Evolutionary conservation across 37 sponge, comb jelly and placozoan genomes (phyloP).

Genomic region (Cladorhizidae sp.): DNA sequence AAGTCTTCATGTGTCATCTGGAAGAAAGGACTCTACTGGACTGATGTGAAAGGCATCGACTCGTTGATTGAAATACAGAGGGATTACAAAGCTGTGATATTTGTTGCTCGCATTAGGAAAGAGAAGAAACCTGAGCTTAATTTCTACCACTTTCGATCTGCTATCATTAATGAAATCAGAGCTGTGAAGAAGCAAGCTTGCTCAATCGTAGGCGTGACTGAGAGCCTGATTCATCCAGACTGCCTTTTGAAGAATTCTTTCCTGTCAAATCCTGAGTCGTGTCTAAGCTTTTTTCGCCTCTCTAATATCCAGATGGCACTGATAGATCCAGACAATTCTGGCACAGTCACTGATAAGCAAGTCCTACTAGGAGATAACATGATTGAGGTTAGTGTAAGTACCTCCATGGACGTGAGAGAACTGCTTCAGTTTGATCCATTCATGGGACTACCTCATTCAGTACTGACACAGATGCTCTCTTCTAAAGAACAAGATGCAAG

Average conservation of each 20-base stretch:
- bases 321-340: not conserved
- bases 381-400: not conserved
- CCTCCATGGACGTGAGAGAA: not conserved
- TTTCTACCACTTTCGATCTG: not conserved
- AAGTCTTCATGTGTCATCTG: not conserved
- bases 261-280: not conserved
- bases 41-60: slow-evolving; percentile 13
- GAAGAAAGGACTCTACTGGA: slow-evolving; percentile 13
- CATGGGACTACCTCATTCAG: slow-evolving; percentile 5
- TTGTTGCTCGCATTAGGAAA: slow-evolving; percentile 10
- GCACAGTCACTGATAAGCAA: not conserved
- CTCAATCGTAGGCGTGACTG: not conserved
- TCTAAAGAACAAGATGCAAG: not conserved
- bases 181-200: not conserved
- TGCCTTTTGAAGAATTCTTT: not conserved
- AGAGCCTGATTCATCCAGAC: slow-evolving; percentile 4
- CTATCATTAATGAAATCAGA: not conserved
- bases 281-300: not conserved
- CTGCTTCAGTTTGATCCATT: slow-evolving; percentile 2
- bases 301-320: not conserved
- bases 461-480: not conserved
- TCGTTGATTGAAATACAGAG: not conserved
- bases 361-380: not conserved
- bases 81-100: not conserved
- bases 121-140: not conserved